Base-by-base conservation (phyloP, 2,888 invertebrate species). In the Erynnis tages region DNA sequence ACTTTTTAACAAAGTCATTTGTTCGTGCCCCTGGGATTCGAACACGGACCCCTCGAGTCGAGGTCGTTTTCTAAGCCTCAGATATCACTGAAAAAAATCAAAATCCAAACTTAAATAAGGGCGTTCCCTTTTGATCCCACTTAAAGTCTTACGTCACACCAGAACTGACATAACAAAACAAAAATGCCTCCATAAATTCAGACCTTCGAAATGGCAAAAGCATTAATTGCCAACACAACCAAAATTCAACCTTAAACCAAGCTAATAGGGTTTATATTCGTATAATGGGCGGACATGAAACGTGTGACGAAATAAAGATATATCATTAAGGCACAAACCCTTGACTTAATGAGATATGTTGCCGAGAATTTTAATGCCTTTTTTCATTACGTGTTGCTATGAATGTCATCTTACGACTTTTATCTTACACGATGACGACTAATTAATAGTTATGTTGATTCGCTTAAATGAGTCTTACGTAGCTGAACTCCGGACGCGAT, bases 301-400 rank as follows among this genome's bases (percentile, higher is more conserved):
- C 49, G 49, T 49, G 49, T 27, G 13, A 27, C 17, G 13, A 35
- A 34, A 49, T 49, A 49, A 43, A 43, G 41, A 49, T 49, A 19
- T 41, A 35, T 49, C 41, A 49, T 49, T 49, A 49, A 41, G 19
- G 34, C 19, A 19, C 25, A 34, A 41, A 35, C 41, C 34, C 41
- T 49, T 43, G 41, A 49, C 41, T 43, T 49, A 49, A 49, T 49
- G 49, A 41, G 49, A 50, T 43, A 35, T 35, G 49, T 50, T 35
- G 25, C 14, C 5, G 34, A 14, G 49, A 43, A 50, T 50, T 43
- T 50, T 50, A 43, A 43, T 50, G 41, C 27, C 13, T 35, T 50
- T 50, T 50, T 43, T 50, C 48, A 49, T 49, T 34, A 49, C 34
- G 32, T n/a, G 17, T 35, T 27, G 7, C 19, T 29, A 4, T 2